Conservation (phyloP, 2,888 invertebrate genomes). For the Cantharis nigra region DNA sequence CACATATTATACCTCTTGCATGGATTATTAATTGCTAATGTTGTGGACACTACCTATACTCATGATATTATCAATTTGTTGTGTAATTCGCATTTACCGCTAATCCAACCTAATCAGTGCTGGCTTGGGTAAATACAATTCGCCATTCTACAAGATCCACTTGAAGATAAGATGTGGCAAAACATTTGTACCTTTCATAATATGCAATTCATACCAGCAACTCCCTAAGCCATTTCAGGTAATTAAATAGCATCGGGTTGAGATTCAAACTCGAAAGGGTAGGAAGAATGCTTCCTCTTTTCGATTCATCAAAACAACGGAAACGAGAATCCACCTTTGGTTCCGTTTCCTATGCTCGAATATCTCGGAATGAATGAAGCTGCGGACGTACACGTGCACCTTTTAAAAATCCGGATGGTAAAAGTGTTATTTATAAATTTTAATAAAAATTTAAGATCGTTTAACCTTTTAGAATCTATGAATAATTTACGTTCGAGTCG, state of each 20-base stretch:
- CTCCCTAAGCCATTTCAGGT: no score
- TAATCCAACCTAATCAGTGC: neutral
- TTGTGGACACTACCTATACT: neutral
- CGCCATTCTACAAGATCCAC: neutral
- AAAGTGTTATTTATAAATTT: neutral
- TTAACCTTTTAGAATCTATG: neutral
- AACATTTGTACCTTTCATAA: neutral
- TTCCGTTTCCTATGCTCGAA: slow-evolving; percentile 22
- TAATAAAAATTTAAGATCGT: neutral
- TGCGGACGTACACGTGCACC: slow-evolving; percentile 18
- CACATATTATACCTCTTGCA: neutral
- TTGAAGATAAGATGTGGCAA: neutral
- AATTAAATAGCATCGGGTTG: no score
- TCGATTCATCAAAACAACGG: slow-evolving; percentile 2
- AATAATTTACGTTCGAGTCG: neutral
- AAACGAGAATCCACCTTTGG: slow-evolving; percentile 25
- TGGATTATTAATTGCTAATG: neutral
- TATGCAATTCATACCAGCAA: neutral
- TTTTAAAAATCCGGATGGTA: neutral
- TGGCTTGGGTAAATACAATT: neutral
- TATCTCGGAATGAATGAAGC: slow-evolving; percentile 9
- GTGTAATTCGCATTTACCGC: slow-evolving; percentile 1
- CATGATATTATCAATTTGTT: neutral
- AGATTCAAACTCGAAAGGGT: neutral
- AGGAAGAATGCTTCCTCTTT: neutral